Evolutionary conservation across 30 jellyfish, hydroid and myxozoan species (phyloP).

Genomic region (Hydractinia echinata): DNA sequence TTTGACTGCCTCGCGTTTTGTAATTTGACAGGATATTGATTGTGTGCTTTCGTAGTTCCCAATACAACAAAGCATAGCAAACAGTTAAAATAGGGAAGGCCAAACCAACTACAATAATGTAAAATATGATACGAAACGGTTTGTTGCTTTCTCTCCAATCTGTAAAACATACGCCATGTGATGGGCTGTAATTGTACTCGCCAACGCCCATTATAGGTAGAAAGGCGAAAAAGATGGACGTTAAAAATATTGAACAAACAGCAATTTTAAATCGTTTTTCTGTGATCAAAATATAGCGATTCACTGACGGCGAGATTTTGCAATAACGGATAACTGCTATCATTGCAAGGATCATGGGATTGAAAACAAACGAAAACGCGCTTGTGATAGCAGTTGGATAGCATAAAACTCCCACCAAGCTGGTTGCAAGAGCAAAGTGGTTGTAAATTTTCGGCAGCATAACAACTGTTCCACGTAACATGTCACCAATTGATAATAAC

Average conservation of each 20-base stretch:
- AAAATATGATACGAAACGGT: slow-evolving; percentile 64
- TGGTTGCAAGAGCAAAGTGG: slow-evolving; percentile 37
- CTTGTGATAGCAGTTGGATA: slow-evolving; percentile 58
- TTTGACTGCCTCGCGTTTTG: background rate
- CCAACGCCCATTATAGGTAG: slow-evolving; percentile 80
- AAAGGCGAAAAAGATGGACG: slow-evolving; percentile 43
- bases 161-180: slow-evolving; percentile 83
- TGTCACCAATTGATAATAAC: slow-evolving; percentile 57
- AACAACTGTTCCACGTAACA: slow-evolving; percentile 56
- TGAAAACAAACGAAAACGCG: slow-evolving; percentile 47
- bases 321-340: slow-evolving; percentile 69
- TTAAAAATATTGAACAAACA: slow-evolving; percentile 34
- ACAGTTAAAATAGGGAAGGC: slow-evolving; percentile 58
- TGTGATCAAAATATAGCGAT: slow-evolving; percentile 31
- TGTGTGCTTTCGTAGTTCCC: slow-evolving; percentile 57
- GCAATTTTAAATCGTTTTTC: slow-evolving; percentile 19
- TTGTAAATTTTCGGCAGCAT: slow-evolving; percentile 41
- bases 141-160: slow-evolving; percentile 54
- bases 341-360: slow-evolving; percentile 57
- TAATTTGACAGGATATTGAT: slow-evolving; percentile 47
- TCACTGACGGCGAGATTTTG: slow-evolving; percentile 44
- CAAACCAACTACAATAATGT: slow-evolving; percentile 52
- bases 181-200: slow-evolving; percentile 50
- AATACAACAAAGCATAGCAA: slow-evolving; percentile 46
- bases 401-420: slow-evolving; percentile 38